Evolutionary conservation across 1,140 invertebrate genomes (phyloP), one percentile per base, ranked within the genome.

Genomic region (Pollicipes pollicipes): DNA sequence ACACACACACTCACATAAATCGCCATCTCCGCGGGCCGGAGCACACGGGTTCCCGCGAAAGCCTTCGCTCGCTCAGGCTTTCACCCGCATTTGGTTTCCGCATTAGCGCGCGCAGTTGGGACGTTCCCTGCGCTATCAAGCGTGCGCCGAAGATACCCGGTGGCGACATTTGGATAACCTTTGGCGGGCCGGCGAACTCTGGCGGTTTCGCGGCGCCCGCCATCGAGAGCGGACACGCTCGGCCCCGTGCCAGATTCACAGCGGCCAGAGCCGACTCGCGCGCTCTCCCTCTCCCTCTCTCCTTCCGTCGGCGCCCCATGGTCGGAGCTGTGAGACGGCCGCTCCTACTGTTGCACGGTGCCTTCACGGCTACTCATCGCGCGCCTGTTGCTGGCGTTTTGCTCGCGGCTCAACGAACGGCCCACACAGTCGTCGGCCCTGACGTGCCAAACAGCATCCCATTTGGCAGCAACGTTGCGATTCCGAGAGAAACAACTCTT

Each of bases 1-100:
- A 3, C 35, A 70, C 21, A 68, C 35, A 70, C 16, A 68, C 28
- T 30, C 13, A 68, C 28, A 70, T 24, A 68, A 13, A 70, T 16
- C 37, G 37, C 10, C 37, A 45, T 24, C n/a, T n/a, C n/a, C n/a
- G n/a, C n/a, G n/a, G n/a, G n/a, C n/a, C 45, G 45, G 45, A 58
- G 13, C 45, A 21, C 13, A 35, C 17, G 13, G 21, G 17, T 21
- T 58, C 45, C 45, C 17, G 45, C 24, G 45, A 58, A 58, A 58
- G 45, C 10, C 17, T 21, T 21, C 2, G 13, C 6, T 10, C 45
- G 45, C 24, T 10, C 13, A 21, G 45, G 21, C 45, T 58, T 58
- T 58, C 45, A 58, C 45, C 45, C 45, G 21, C 24, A 24, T 58
- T 21, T 21, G 45, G 24, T 58, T 58, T 21, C 45, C 2, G 45